These are phyloP conservation scores for Eleutherodactylus coqui DNA, from an alignment of 2,797 vertebrate genomes.

Conservation along the genomic window DNA sequence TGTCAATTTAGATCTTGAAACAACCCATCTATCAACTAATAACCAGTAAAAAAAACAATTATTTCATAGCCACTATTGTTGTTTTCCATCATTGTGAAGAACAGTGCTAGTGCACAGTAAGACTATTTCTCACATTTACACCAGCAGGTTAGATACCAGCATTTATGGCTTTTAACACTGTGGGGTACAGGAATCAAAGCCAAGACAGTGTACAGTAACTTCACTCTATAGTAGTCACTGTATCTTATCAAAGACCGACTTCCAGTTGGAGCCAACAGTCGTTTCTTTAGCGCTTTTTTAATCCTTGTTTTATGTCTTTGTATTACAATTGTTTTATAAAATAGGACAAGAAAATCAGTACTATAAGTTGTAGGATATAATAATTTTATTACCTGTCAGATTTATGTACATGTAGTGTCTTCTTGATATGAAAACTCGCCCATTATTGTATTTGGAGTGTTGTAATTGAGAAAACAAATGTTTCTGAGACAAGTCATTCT, in stretches of 20 bases:
- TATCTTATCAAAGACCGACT: slow-evolving; percentile 5
- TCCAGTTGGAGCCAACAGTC: background rate
- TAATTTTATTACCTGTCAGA: background rate
- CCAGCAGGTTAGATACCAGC: background rate
- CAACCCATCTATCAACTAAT: background rate
- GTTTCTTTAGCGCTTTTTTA: background rate
- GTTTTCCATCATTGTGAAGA: background rate
- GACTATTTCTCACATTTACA: background rate
- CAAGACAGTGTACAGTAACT: slow-evolving; percentile 25
- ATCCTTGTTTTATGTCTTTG: background rate
- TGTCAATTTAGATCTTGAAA: background rate
- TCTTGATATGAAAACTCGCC: background rate
- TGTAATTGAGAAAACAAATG: background rate
- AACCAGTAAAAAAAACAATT: background rate
- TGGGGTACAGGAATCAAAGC: slow-evolving; percentile 1
- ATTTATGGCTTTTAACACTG: background rate
- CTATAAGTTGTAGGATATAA: background rate
- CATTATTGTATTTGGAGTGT: background rate
- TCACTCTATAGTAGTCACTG: background rate
- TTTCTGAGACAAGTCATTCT: background rate
- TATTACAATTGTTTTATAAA: background rate
- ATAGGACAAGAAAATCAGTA: background rate
- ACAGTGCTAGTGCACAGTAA: background rate
- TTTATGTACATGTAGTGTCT: background rate
- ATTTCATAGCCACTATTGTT: background rate